These are phyloP conservation scores for Drepana arcuata DNA, from an alignment of 1,140 invertebrate species.

Conservation along the genomic window DNA sequence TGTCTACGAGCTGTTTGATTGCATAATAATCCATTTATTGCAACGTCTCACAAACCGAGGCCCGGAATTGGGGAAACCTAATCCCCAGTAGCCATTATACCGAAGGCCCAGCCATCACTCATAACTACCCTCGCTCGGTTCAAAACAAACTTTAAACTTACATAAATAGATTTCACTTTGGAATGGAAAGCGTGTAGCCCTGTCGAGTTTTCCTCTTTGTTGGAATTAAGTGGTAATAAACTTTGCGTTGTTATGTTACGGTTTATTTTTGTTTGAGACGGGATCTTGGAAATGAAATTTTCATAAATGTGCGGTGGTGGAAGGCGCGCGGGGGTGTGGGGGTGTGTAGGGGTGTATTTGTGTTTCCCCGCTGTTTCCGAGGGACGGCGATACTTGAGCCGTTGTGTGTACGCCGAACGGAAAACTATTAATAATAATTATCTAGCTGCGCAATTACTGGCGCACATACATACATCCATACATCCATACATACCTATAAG, in stretches of 20 bases:
- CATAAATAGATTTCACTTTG: conserved; percentile 36
- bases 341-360: conserved; percentile 29
- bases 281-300: conserved; percentile 57
- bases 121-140: conserved; percentile 18
- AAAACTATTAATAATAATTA: conserved; percentile 65
- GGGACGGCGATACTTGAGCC: conserved; percentile 43
- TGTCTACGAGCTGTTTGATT: conserved; percentile 32
- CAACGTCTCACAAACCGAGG: conserved; percentile 31
- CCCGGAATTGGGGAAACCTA: conserved; percentile 56
- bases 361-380: conserved; percentile 49
- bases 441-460: conserved; percentile 25
- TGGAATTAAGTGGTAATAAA: conserved; percentile 42
- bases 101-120: conserved; percentile 50
- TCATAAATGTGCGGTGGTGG: conserved; percentile 42
- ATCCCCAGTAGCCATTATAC: conserved; percentile 60
- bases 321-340: conserved; percentile 8
- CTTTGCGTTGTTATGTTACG: conserved; percentile 40
- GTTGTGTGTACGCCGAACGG: conserved; percentile 38
- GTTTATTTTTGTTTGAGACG: conserved; percentile 45
- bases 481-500: too few relatives aligned
- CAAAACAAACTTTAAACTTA: conserved; percentile 28
- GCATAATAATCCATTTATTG: conserved; percentile 55
- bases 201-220: conserved; percentile 28
- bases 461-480: too few relatives aligned
- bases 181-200: conserved; percentile 5